phyloP scores from a whole-genome alignment of 1,140 invertebrate species.

The Brachionus plicatilis region DNA sequence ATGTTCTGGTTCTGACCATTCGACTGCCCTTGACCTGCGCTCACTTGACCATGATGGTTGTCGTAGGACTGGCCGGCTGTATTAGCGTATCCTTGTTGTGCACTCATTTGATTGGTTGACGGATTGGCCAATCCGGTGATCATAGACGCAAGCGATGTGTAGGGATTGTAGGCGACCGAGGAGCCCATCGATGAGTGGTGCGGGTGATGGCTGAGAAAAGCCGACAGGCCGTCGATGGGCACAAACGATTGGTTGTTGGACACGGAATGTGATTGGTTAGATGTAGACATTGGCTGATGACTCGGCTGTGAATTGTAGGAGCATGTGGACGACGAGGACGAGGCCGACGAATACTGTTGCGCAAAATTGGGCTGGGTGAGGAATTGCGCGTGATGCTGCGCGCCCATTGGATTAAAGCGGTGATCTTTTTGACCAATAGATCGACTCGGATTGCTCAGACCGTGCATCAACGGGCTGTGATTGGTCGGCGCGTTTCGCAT shows the following conservation, averaged over 20 bases:
- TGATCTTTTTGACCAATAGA: background rate
- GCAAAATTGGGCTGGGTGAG: background rate
- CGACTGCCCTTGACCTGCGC: background rate
- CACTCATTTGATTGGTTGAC: background rate
- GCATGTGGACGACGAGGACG: background rate
- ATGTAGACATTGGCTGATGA: background rate
- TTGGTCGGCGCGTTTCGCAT: background rate
- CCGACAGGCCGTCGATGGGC: conserved; percentile 16
- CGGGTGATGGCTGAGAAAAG: conserved; percentile 22
- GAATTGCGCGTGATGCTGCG: background rate
- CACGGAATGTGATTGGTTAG: background rate
- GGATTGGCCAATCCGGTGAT: conserved; percentile 21
- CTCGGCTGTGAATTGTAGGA: background rate
- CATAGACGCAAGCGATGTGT: conserved; percentile 25
- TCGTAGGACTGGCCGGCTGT: background rate
- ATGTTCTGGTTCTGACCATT: background rate
- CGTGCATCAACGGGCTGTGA: background rate
- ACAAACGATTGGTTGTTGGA: background rate
- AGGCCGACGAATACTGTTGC: conserved; percentile 17
- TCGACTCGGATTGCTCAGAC: background rate
- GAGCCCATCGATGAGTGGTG: background rate
- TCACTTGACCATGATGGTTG: background rate
- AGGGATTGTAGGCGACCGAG: background rate
- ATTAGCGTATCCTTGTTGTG: background rate
- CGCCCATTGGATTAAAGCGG: background rate